These are phyloP conservation scores for Pherbina coryleti DNA, from an alignment of 2,888 invertebrate genomes.

Conservation along the genomic window DNA sequence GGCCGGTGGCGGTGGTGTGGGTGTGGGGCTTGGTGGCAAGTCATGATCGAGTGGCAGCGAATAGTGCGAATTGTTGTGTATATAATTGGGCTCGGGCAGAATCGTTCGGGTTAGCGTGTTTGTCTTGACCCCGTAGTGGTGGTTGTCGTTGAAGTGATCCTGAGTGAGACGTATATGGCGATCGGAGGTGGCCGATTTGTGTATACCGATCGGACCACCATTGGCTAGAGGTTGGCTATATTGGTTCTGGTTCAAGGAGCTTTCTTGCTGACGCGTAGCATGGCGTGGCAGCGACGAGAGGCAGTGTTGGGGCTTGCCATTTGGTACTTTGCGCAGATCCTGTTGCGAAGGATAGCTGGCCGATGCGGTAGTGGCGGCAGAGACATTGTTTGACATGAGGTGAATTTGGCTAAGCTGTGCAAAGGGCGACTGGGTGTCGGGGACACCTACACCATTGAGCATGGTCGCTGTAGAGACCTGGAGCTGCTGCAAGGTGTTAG, in stretches of 20 bases:
- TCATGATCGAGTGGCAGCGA: conserved; percentile 67
- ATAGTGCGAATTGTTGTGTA: conserved; percentile 68
- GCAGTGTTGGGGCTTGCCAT: conserved; percentile 53
- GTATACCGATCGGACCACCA: conserved; percentile 48
- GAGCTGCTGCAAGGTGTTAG: conserved; percentile 62
- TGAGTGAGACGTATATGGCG: conserved; percentile 64
- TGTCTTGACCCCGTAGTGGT: conserved; percentile 49
- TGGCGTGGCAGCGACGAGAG: conserved; percentile 60
- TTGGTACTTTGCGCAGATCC: conserved; percentile 61
- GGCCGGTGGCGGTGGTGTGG: conserved; percentile 64
- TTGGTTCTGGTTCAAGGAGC: conserved; percentile 59
- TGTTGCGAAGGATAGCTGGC: conserved; percentile 58
- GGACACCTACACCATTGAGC: conserved; percentile 51
- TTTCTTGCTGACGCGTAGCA: conserved; percentile 55
- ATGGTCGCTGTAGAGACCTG: conserved; percentile 61
- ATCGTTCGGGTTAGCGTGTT: conserved; percentile 48
- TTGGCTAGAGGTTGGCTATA: conserved; percentile 66
- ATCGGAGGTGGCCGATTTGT: conserved; percentile 55
- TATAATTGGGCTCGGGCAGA: conserved; percentile 59
- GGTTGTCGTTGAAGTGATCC: conserved; percentile 67
- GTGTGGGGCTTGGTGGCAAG: conserved; percentile 62
- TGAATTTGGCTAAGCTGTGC: conserved; percentile 68
- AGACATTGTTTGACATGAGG: conserved; percentile 64
- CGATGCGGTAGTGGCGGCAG: conserved; percentile 34
- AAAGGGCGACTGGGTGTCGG: conserved; percentile 61